These are phyloP conservation scores for Phoebastria nigripes DNA, from an alignment of 2,797 vertebrate species.

Conservation along the genomic window DNA sequence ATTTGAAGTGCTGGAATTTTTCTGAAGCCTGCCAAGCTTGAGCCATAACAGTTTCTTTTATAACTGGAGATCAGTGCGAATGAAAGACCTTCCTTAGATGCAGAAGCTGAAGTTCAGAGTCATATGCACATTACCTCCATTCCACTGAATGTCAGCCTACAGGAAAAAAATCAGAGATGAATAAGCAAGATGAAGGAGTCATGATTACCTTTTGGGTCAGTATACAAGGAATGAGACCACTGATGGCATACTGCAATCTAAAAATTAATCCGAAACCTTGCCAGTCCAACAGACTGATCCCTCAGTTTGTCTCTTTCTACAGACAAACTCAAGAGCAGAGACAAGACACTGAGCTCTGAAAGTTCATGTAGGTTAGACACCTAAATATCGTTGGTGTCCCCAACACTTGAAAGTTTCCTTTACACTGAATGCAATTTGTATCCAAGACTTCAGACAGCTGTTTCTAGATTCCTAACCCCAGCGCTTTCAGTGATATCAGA, in stretches of 20 bases:
- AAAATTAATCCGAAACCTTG: background rate
- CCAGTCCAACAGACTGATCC: background rate
- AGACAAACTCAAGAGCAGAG: background rate
- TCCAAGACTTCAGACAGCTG: background rate
- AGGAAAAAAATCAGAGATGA: background rate
- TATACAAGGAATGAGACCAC: background rate
- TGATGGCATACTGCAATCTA: background rate
- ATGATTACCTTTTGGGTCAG: background rate
- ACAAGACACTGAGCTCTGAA: background rate
- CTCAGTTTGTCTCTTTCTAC: background rate
- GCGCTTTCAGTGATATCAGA: background rate
- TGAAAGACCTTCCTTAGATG: background rate
- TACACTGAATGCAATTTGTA: background rate
- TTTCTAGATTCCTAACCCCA: background rate
- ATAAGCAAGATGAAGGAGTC: background rate
- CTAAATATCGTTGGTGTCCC: background rate
- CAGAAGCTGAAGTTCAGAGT: background rate
- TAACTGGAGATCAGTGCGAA: background rate
- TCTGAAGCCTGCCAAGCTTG: background rate
- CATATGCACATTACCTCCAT: background rate
- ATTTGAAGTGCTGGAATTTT: background rate
- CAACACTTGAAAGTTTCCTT: background rate
- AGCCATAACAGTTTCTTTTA: slow-evolving; percentile 2
- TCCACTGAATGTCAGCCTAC: background rate
- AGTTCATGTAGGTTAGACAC: background rate